Conservation (phyloP, 2,888 invertebrate genomes). For the Euphydryas editha region DNA sequence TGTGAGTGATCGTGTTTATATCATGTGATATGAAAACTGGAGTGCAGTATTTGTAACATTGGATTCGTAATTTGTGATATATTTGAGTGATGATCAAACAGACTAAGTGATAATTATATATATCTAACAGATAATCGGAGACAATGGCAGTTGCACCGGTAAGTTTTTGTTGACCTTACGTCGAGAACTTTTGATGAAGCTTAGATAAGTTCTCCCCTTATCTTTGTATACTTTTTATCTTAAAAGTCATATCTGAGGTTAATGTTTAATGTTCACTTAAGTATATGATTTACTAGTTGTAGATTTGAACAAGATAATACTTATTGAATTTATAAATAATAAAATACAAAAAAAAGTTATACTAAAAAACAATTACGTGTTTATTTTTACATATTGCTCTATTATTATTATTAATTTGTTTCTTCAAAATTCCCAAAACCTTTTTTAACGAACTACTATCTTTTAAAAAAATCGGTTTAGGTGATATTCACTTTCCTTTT, state of each 20-base stretch:
- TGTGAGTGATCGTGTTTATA: constrained; percentile 52
- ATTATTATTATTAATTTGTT: too few relatives aligned
- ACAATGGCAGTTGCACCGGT: constrained; percentile 71
- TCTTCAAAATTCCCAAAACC: too few relatives aligned
- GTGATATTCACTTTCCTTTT: too few relatives aligned
- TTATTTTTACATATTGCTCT: too few relatives aligned
- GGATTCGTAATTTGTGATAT: constrained; percentile 59
- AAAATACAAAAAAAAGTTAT: too few relatives aligned
- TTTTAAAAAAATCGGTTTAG: too few relatives aligned
- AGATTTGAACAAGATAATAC: too few relatives aligned
- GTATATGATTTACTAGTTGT: neutral
- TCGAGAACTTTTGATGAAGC: constrained; percentile 11
- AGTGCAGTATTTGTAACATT: constrained; percentile 60
- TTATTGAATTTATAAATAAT: too few relatives aligned
- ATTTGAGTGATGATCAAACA: constrained; percentile 76
- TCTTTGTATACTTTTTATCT: constrained; percentile 15
- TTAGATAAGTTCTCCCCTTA: neutral
- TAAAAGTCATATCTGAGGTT: neutral
- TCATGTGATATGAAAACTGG: constrained; percentile 62
- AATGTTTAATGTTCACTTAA: neutral
- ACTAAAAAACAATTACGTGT: neutral
- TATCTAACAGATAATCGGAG: constrained; percentile 56
- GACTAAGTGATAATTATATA: constrained; percentile 64
- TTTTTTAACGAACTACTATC: too few relatives aligned
- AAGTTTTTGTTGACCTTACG: constrained; percentile 49